These are phyloP conservation scores for Abrostola tripartita DNA, from an alignment of 2,888 invertebrate genomes.

Conservation along the genomic window DNA sequence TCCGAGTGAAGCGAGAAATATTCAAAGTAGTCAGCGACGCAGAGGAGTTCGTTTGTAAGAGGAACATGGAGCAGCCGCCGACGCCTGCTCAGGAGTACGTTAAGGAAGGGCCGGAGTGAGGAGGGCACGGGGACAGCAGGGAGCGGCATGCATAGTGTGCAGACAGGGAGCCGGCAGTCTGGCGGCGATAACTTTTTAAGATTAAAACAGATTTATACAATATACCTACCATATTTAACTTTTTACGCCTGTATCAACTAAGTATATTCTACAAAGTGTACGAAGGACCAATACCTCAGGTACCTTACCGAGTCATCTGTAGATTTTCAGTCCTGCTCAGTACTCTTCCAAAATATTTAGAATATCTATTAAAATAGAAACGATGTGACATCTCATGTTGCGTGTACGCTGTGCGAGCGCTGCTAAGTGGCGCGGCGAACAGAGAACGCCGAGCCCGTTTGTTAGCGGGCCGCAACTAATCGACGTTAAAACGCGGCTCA, in stretches of 20 bases:
- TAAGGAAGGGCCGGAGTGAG: constrained; percentile 17
- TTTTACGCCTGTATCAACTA: no score
- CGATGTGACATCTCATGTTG: not conserved
- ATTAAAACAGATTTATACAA: no score
- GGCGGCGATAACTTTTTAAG: no score
- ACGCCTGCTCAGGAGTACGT: not conserved
- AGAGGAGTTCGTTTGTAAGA: constrained; percentile 42
- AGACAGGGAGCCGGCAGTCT: no score
- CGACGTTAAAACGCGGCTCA: not conserved
- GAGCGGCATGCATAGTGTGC: no score
- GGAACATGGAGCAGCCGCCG: constrained; percentile 23
- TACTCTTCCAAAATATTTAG: not conserved
- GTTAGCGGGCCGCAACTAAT: constrained; percentile 10
- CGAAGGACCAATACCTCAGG: no score
- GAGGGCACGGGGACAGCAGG: not conserved
- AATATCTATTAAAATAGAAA: not conserved
- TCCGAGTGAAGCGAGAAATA: constrained; percentile 41
- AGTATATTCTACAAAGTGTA: no score
- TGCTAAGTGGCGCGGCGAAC: constrained; percentile 4
- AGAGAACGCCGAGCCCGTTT: no score
- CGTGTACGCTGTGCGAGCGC: not conserved
- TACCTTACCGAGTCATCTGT: no score
- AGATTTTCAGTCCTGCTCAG: no score
- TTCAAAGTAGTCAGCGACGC: constrained; percentile 46
- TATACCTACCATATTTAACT: no score